Conservation (phyloP, 2,797 vertebrate species). For the Corythornis leucogaster region DNA sequence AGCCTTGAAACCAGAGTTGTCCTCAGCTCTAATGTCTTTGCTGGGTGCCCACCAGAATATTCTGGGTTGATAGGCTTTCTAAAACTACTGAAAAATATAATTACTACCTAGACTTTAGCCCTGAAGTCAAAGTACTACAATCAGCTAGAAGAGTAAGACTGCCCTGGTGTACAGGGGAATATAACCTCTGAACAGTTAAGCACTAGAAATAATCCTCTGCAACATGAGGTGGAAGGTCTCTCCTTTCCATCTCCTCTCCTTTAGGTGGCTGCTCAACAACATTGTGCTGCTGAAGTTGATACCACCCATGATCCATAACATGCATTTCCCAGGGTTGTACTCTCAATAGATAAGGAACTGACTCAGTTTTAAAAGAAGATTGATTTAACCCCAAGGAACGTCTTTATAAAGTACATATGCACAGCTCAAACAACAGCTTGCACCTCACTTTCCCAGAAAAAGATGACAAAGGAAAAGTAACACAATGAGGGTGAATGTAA, state of each 20-base stretch:
- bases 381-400: not conserved
- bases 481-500: not conserved
- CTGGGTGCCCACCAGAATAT: not conserved
- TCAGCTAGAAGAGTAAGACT: not conserved
- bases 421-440: not conserved
- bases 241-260: accelerated
- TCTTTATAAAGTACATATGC: accelerated
- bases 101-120: not conserved
- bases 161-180: not conserved
- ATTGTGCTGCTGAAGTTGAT: not conserved
- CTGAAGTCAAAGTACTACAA: not conserved
- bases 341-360: not conserved
- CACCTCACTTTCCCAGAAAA: not conserved
- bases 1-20: not conserved
- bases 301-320: not conserved
- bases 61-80: not conserved
- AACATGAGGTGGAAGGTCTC: not conserved
- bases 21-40: not conserved
- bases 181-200: not conserved
- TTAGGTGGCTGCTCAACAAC: not conserved
- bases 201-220: not conserved
- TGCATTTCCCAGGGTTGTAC: not conserved
- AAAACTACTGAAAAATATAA: not conserved
- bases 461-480: not conserved
- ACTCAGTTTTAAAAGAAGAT: not conserved